Evolutionary conservation across 2,797 vertebrate genomes (phyloP).

Genomic region (Bryconaethiops microstoma): DNA sequence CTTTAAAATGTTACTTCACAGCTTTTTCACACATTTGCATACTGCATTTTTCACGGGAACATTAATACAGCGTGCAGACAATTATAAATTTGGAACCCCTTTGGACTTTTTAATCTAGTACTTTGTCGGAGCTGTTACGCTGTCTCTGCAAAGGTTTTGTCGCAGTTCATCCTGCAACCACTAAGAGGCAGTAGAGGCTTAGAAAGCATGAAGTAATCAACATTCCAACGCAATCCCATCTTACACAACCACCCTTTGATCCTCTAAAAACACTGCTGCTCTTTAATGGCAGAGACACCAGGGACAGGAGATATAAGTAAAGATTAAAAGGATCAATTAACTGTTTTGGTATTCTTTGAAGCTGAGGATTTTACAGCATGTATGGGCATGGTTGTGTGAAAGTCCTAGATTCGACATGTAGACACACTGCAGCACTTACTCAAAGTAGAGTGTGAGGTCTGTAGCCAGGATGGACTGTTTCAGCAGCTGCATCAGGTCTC

Average conservation of each 20-base stretch:
- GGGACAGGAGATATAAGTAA: not conserved
- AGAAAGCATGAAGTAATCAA: conserved; percentile 37
- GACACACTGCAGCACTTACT: conserved; percentile 79
- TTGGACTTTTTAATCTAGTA: not conserved
- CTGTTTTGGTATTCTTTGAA: not conserved
- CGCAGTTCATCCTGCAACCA: conserved; percentile 58
- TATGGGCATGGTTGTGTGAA: not conserved
- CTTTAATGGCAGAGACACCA: not conserved
- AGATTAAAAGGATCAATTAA: not conserved
- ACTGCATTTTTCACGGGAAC: not conserved
- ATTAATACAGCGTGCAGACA: not conserved
- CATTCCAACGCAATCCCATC: not conserved
- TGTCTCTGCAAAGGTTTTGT: not conserved
- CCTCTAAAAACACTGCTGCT: not conserved
- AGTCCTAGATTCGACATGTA: not conserved
- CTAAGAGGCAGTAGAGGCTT: conserved; percentile 69
- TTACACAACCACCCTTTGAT: conserved; percentile 2
- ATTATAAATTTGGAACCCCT: not conserved
- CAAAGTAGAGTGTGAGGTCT: conserved; percentile 98
- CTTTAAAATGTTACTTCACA: not conserved
- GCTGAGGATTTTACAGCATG: not conserved
- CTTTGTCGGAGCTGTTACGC: not conserved
- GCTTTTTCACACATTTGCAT: not conserved
- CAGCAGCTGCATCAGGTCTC: conserved; percentile 98
- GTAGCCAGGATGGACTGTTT: conserved; percentile 98